Evolutionary conservation across 2,113 vertebrate species (phyloP).

Genomic region (Oreochromis niloticus): DNA sequence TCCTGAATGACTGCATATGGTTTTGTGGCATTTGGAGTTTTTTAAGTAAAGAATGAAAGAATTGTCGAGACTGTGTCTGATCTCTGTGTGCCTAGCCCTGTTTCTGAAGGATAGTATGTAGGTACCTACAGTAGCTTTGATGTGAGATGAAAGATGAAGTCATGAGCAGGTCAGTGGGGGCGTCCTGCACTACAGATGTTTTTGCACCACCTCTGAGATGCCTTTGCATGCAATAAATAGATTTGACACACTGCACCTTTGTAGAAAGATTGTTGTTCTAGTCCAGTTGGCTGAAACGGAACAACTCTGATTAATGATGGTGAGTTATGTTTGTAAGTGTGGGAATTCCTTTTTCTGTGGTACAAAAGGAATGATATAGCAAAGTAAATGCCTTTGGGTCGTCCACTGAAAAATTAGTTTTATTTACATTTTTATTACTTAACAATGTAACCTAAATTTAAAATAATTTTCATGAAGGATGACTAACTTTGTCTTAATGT

Average conservation of each 20-base stretch:
- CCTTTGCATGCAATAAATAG: neutral
- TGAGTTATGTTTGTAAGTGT: neutral
- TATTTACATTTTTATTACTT: neutral
- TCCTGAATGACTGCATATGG: neutral
- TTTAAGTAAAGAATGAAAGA: neutral
- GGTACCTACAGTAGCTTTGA: neutral
- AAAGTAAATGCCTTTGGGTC: neutral
- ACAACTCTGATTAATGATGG: neutral
- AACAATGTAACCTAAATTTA: neutral
- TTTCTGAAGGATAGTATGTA: neutral
- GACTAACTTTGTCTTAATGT: neutral
- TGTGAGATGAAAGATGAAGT: neutral
- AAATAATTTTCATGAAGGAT: neutral
- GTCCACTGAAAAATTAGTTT: neutral
- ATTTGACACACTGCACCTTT: neutral
- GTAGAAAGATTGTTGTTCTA: neutral
- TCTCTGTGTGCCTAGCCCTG: neutral
- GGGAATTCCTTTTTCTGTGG: neutral
- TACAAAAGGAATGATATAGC: neutral
- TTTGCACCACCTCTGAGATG: neutral
- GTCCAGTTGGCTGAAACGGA: neutral
- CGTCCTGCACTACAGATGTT: neutral
- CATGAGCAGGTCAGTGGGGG: neutral
- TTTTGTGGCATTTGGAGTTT: neutral
- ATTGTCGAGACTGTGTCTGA: neutral